Evolutionary conservation across 2,797 vertebrate species (phyloP).

Genomic region (Oryzias dopingdopingensis): DNA sequence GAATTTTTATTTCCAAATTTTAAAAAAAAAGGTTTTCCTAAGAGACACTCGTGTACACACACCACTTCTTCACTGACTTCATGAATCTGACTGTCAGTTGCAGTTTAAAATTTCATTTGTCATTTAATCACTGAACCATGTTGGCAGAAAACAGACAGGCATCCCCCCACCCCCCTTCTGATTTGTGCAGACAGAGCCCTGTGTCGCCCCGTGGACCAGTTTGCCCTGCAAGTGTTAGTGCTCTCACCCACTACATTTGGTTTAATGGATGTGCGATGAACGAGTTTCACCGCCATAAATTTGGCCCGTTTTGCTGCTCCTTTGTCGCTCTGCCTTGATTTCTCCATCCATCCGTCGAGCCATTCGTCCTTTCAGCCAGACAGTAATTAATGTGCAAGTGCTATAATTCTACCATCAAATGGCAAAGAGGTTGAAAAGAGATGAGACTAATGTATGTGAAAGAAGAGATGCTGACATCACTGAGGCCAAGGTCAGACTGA

Average conservation of each 20-base stretch:
- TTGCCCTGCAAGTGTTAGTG: constrained; percentile 42
- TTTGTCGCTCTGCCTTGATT: constrained; percentile 48
- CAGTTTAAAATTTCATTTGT: constrained; percentile 49
- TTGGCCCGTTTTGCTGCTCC: constrained; percentile 33
- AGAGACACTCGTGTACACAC: constrained; percentile 9
- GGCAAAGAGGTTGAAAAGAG: constrained; percentile 14
- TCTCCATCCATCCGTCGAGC: constrained; percentile 43
- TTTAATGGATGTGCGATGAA: constrained; percentile 66
- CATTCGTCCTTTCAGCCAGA: constrained; percentile 28
- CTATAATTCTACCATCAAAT: constrained; percentile 53
- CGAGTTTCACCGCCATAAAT: constrained; percentile 54
- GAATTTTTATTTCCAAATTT: constrained; percentile 19
- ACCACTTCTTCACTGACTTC: constrained; percentile 26
- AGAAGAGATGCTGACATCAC: constrained; percentile 32
- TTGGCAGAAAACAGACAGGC: constrained; percentile 24
- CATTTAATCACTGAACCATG: constrained; percentile 40
- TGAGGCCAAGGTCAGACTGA: constrained; percentile 39
- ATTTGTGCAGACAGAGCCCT: constrained; percentile 10
- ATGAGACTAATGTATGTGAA: constrained; percentile 28
- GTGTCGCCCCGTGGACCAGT: constrained; percentile 34
- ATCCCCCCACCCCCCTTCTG: background rate
- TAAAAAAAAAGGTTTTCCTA: constrained; percentile 19
- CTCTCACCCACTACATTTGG: constrained; percentile 56
- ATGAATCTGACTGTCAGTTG: constrained; percentile 40
- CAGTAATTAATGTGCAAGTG: constrained; percentile 63